Percentiles rank a stretch among this genome's conserved stretches.
Conservation (phyloP, 2,113 vertebrate genomes). For the Phrynosoma blainvillii region DNA sequence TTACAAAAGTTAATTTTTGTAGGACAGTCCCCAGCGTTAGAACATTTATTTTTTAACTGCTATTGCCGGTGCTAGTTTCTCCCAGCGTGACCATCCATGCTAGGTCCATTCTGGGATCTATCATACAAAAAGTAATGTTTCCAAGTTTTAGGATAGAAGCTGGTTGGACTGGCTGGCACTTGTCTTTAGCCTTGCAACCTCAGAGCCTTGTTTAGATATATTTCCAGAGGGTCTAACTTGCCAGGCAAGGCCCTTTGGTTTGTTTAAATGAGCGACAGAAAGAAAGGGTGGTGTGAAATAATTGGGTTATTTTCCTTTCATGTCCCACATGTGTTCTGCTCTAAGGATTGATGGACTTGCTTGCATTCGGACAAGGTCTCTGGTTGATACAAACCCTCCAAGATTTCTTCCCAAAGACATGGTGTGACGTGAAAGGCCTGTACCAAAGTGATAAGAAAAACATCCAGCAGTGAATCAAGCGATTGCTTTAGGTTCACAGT, state of each 20-base stretch:
- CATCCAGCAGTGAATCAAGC: neutral
- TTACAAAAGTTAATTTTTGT: too few species aligned
- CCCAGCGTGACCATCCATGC: too few species aligned
- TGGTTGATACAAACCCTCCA: neutral
- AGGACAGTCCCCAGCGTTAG: too few species aligned
- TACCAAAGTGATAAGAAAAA: neutral
- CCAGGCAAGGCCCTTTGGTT: neutral
- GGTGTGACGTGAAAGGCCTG: neutral
- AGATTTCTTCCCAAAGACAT: conserved; percentile 7
- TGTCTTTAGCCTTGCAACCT: neutral
- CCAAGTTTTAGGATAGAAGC: too few species aligned
- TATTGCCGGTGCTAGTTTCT: too few species aligned
- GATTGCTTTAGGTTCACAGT: neutral
- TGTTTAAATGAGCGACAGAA: neutral
- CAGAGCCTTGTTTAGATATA: neutral
- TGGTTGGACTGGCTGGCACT: neutral
- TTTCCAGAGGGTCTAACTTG: neutral
- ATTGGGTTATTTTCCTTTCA: neutral
- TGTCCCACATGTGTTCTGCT: neutral
- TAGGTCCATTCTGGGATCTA: too few species aligned
- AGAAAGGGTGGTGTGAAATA: neutral
- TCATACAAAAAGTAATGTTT: too few species aligned
- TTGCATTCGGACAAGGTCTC: neutral
- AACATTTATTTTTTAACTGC: too few species aligned
- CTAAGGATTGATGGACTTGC: neutral